Evolutionary conservation across 2,797 vertebrate genomes (phyloP), one percentile per base, ranked within the genome.

Genomic region (Chelon labrosus): DNA sequence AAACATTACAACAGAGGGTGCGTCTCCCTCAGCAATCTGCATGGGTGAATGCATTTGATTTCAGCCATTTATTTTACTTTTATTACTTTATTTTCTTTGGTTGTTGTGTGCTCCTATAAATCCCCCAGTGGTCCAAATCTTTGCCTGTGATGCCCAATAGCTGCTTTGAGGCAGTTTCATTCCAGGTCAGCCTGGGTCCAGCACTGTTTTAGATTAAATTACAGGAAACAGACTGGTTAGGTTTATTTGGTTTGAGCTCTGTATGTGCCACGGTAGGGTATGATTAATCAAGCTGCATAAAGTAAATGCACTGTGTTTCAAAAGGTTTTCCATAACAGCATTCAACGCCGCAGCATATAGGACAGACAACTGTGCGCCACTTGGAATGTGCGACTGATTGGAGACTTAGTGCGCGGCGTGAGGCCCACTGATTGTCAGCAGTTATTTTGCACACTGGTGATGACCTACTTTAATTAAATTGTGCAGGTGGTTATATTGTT

Each of bases 381-480:
- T 63, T 25, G 10, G 35, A 62, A 38, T 49, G 16, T 65, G 49
- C 16, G 42, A 25, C 35, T 64, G 22, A 49, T 41, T 64, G 9
- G 13, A 38, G 2, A 13, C 5, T 20, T 17, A 7, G 5, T 13
- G 25, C 25, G 10, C 49, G 5, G n/a, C 25, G 19, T 19, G 38
- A 49, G 61, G 35, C 14, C 38, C 17, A 2, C 39, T 65, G 71
- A 47, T 25, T 37, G 27, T 51, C 46, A 44, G 55, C 47, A 42
- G 27, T 35, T 19, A 39, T 19, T 50, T 31, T 16, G 2, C 38
- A 54, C 47, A 64, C 35, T 58, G 31, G 35, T 44, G 31, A 57
- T 35, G 46, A 63, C 51, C 46, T 19, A 38, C 25, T 59, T 65
- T 27, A 70, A 27, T 53, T 44, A 35, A 61, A 61, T 27, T 10